phyloP scores from a whole-genome alignment of 92 coral and sea anemone species.

The Isaurus tuberculatus region DNA sequence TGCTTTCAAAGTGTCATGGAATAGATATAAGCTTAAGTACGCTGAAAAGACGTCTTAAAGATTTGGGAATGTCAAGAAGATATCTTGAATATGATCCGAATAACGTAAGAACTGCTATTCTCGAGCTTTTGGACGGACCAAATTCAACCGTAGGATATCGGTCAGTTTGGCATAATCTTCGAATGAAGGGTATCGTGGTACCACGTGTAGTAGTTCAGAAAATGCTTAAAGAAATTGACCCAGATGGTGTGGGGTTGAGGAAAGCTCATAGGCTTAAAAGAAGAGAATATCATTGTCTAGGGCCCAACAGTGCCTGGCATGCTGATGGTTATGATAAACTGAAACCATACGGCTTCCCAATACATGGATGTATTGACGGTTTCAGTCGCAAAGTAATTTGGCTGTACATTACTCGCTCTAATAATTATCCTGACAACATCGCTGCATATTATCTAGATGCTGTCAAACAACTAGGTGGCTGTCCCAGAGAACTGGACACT shows the following conservation, averaged over 20 bases:
- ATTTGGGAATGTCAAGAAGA: conserved; percentile 26
- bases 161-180: conserved; percentile 63
- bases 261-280: conserved; percentile 60
- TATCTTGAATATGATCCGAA: conserved; percentile 28
- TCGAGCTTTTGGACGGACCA: conserved; percentile 57
- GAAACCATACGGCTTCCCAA: conserved; percentile 42
- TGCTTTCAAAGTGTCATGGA: too few relatives aligned
- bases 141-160: conserved; percentile 59
- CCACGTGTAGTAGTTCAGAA: conserved; percentile 60
- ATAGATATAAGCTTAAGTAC: too few relatives aligned
- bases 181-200: conserved; percentile 54
- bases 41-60: too few relatives aligned
- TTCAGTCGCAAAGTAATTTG: conserved; percentile 42
- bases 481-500: conserved; percentile 39
- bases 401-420: conserved; percentile 41
- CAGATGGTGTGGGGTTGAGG: conserved; percentile 54
- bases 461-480: conserved; percentile 37
- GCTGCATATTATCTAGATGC: conserved; percentile 45
- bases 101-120: conserved; percentile 43
- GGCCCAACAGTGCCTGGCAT: conserved; percentile 50
- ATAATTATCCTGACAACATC: conserved; percentile 32
- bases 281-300: conserved; percentile 49
- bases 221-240: conserved; percentile 49
- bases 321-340: conserved; percentile 42
- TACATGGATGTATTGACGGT: conserved; percentile 40